These are phyloP conservation scores for Tachysurus vachellii DNA, from an alignment of 2,113 vertebrate genomes.

Conservation along the genomic window DNA sequence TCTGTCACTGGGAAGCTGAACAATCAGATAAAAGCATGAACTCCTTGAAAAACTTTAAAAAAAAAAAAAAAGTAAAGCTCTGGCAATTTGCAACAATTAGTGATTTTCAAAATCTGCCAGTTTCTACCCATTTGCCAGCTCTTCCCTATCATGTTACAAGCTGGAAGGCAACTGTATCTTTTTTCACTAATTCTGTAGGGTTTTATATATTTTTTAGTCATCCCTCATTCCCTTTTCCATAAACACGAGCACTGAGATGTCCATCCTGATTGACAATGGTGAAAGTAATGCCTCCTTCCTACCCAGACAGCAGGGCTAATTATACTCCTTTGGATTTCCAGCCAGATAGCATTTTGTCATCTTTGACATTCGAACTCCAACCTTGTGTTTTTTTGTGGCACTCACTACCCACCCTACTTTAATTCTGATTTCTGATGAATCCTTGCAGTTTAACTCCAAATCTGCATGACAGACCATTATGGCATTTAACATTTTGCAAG, in stretches of 20 bases:
- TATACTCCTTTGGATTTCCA: neutral
- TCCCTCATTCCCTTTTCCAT: neutral
- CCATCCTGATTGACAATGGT: neutral
- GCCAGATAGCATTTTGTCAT: neutral
- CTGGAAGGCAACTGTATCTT: neutral
- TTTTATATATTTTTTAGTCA: neutral
- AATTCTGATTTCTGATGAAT: neutral
- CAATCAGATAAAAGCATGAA: neutral
- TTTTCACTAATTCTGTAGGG: neutral
- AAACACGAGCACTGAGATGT: neutral
- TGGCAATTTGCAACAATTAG: neutral
- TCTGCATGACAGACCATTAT: conserved; percentile 62
- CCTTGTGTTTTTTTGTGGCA: neutral
- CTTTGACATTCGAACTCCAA: neutral
- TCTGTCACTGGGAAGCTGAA: neutral
- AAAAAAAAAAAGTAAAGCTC: neutral
- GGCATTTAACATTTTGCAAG: conserved; percentile 71
- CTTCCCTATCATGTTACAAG: neutral
- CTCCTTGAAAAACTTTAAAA: neutral
- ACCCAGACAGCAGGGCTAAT: neutral
- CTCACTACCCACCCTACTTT: neutral
- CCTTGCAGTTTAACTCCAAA: neutral
- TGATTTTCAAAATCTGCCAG: neutral
- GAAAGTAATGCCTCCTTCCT: neutral
- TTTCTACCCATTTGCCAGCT: neutral